phyloP scores from a whole-genome alignment of 2,888 invertebrate genomes.

The Lepidochitona cinerea region DNA sequence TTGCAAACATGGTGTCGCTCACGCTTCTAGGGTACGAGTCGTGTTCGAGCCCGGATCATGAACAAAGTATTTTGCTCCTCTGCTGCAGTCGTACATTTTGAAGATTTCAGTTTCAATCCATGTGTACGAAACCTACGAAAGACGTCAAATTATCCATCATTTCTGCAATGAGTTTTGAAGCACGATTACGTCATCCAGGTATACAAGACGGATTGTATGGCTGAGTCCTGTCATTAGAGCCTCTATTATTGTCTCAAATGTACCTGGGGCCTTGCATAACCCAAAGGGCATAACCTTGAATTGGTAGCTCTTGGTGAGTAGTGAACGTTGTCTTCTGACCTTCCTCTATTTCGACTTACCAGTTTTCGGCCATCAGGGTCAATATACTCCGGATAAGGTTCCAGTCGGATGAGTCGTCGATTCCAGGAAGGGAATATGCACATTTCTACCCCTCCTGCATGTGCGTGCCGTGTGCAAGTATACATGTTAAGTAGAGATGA shows the following conservation, averaged over 20 bases:
- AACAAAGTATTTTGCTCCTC: slow-evolving; percentile 33
- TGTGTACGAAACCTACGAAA: slow-evolving; percentile 28
- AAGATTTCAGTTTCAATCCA: slow-evolving; percentile 33
- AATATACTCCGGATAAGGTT: slow-evolving; percentile 15
- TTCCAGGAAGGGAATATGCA: no score
- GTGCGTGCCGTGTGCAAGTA: no score
- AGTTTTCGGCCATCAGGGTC: slow-evolving; percentile 18
- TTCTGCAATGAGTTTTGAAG: slow-evolving; percentile 30
- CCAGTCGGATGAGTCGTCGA: neutral
- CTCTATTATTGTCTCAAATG: slow-evolving; percentile 62
- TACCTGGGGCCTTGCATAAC: slow-evolving; percentile 56
- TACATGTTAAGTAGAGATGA: no score
- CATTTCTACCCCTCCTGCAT: no score
- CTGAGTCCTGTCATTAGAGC: slow-evolving; percentile 42
- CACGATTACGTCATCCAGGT: slow-evolving; percentile 64
- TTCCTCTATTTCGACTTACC: slow-evolving; percentile 18
- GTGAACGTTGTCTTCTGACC: no score
- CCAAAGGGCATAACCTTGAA: slow-evolving; percentile 58
- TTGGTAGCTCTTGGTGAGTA: slow-evolving; percentile 44
- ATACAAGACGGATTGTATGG: slow-evolving; percentile 56
- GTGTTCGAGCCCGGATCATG: slow-evolving; percentile 32
- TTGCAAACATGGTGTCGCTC: slow-evolving; percentile 20
- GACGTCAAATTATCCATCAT: slow-evolving; percentile 28
- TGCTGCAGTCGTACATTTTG: slow-evolving; percentile 34
- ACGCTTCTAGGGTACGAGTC: slow-evolving; percentile 24